Conservation (phyloP, 1,140 invertebrate genomes). For the Acyrthosiphon pisum region DNA sequence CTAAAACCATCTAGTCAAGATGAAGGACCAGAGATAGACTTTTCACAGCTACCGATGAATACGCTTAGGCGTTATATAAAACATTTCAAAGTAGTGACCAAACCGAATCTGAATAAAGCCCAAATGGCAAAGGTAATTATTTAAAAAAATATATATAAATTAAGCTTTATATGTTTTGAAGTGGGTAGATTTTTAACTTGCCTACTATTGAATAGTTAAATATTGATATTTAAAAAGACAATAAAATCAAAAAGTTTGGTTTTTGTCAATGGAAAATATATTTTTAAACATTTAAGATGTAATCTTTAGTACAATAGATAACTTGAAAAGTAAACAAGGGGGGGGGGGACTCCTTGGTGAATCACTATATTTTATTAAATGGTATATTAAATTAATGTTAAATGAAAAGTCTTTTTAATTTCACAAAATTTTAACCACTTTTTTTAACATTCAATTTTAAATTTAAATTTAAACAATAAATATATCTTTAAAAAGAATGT, state of each 20-base stretch:
- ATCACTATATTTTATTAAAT: no score
- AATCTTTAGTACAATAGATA: neutral
- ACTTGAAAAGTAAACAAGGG: neutral
- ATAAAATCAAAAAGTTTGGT: neutral
- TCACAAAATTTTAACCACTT: no score
- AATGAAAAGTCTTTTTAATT: no score
- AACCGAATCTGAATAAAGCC: slow-evolving; percentile 91
- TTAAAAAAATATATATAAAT: no score
- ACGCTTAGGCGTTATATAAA: slow-evolving; percentile 91
- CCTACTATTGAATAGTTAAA: neutral
- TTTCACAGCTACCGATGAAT: slow-evolving; percentile 91
- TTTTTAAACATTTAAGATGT: neutral
- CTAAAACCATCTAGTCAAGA: slow-evolving; percentile 83
- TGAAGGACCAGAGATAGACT: slow-evolving; percentile 90
- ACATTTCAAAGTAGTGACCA: slow-evolving; percentile 89
- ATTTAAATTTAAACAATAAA: neutral
- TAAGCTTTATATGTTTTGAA: no score
- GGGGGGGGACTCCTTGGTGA: no score
- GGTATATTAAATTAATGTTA: no score
- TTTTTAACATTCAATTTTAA: no score
- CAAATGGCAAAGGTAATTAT: slow-evolving; percentile 92
- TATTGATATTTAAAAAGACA: no score
- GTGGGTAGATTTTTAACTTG: no score
- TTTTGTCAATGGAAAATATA: neutral
- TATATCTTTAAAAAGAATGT: neutral